phyloP scores from a whole-genome alignment of 2,888 invertebrate genomes.

The Diploptera punctata region DNA sequence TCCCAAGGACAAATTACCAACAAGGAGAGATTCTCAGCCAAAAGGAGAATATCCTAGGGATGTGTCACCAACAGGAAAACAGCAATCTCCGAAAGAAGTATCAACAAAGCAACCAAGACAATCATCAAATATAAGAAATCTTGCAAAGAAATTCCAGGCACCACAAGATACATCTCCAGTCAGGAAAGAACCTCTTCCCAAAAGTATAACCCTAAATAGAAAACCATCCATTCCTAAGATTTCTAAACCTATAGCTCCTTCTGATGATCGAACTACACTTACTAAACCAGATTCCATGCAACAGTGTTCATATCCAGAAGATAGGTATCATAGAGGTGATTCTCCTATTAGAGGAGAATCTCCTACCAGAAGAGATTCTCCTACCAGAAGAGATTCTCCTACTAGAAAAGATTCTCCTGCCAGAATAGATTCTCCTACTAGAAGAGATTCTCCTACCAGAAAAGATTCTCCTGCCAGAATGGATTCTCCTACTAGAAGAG shows the following conservation, averaged over 20 bases:
- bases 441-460: constrained; percentile 24
- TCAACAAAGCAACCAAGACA: background rate
- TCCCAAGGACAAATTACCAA: constrained; percentile 19
- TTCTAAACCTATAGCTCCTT: no score
- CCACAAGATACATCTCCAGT: background rate
- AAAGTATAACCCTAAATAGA: no score
- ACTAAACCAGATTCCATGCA: no score
- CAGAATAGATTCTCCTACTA: constrained; percentile 18
- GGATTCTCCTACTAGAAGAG: constrained; percentile 49
- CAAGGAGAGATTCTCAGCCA: constrained; percentile 1
- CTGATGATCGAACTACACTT: no score
- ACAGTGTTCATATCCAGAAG: background rate
- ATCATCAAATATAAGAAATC: no score
- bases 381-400: constrained; percentile 18
- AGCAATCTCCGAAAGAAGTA: constrained; percentile 15
- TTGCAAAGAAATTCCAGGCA: no score
- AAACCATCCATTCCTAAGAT: no score
- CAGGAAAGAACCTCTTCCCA: background rate
- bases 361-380: constrained; percentile 18
- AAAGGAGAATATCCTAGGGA: background rate
- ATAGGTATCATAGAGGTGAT: background rate
- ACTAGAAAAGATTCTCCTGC: constrained; percentile 11
- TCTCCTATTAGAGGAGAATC: background rate
- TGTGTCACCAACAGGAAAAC: background rate
- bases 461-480: constrained; percentile 56